phyloP scores from a whole-genome alignment of 2,113 vertebrate genomes.

The Nematolebias whitei region DNA sequence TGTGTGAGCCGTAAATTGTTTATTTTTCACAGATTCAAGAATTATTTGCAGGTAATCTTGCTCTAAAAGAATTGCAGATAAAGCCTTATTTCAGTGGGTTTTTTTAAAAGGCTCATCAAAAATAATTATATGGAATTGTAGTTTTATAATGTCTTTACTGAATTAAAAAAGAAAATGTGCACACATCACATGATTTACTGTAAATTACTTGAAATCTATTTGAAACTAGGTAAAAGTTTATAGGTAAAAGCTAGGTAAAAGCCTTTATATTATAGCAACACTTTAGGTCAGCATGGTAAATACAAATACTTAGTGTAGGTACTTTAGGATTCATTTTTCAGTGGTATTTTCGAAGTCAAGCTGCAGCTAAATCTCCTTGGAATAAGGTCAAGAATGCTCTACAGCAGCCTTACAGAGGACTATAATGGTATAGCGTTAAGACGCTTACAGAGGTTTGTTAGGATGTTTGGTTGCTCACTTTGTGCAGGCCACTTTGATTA shows the following conservation, averaged over 20 bases:
- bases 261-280: neutral
- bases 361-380: neutral
- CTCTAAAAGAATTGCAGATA: too few relatives aligned
- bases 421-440: neutral
- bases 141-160: neutral
- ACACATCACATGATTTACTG: too few relatives aligned
- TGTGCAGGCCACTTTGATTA: constrained; percentile 90
- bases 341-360: neutral
- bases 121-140: neutral
- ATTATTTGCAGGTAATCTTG: too few relatives aligned
- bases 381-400: neutral
- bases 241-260: too few relatives aligned
- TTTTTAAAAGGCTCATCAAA: too few relatives aligned
- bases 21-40: neutral
- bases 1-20: constrained; percentile 2
- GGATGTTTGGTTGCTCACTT: constrained; percentile 82
- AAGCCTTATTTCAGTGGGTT: too few relatives aligned
- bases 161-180: neutral
- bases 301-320: constrained; percentile 7
- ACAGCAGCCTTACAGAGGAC: neutral
- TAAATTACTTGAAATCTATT: too few relatives aligned
- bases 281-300: constrained; percentile 4
- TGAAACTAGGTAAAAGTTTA: too few relatives aligned
- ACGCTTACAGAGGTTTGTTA: neutral
- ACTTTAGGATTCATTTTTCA: constrained; percentile 1